Conservation (phyloP, 2,888 invertebrate genomes). For the Microplitis manilae region DNA sequence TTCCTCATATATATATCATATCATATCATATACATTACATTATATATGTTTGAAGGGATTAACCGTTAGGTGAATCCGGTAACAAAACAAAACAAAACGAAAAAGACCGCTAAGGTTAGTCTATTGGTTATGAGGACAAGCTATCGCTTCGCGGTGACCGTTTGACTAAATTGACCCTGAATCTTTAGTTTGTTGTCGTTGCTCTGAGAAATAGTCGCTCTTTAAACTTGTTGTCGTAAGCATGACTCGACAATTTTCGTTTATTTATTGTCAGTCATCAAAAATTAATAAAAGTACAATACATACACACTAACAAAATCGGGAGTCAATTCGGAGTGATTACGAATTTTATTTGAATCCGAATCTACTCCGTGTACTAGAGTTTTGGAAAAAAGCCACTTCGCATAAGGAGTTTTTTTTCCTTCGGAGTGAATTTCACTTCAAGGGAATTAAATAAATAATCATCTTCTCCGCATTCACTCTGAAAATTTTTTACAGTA, state of each 20-base stretch:
- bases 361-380: no score
- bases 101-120: not conserved
- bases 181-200: not conserved
- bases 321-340: no score
- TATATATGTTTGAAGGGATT: slow-evolving; percentile 8
- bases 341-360: no score
- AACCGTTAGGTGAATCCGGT: not conserved
- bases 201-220: slow-evolving; percentile 14
- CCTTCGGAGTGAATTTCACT: no score
- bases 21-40: not conserved
- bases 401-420: no score
- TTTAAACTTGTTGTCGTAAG: not conserved
- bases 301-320: no score
- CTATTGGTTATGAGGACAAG: slow-evolving; percentile 27
- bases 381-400: no score
- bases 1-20: not conserved
- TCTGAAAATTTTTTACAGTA: no score
- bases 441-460: no score
- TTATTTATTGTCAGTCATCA: not conserved
- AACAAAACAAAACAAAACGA: not conserved
- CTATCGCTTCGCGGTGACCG: not conserved
- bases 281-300: no score
- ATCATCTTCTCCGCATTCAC: no score
- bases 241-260: not conserved
- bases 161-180: slow-evolving; percentile 15